Evolutionary conservation across 1,140 invertebrate species (phyloP), one percentile per base, ranked within the genome.

Genomic region (Drosophila nigrodunni): DNA sequence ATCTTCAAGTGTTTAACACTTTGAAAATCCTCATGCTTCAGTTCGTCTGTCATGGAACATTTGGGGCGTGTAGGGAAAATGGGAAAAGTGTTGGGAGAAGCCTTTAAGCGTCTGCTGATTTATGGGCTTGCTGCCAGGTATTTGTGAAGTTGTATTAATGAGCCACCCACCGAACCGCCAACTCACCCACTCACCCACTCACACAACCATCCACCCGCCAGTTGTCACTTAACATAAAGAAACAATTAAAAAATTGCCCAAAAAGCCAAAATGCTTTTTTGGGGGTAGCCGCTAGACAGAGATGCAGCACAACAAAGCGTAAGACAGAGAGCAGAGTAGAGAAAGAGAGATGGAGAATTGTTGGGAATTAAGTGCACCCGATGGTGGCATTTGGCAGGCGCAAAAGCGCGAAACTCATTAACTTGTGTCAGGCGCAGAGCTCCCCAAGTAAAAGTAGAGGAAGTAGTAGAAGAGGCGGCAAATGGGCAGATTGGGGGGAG

Each of bases 231-330:
- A 85, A 75, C 85, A 89, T 89, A 89, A 89, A 86, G 86, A 90
- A 89, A 89, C 85, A 89, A 89, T 89, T 89, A 89, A 85, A 88
- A 88, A 89, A 89, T 85, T 85, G 85, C 81, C 85, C 64, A 85
- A 83, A 89, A 88, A 80, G 76, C 80, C 68, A 80, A 85, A 88
- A 88, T 72, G 82, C 76, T 86, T 82, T 86, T 87, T 86, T 87
- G 82, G 82, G 82, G 82, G 82, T 86, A 86, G 86, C 85, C 77
- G 77, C 79, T 82, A 61, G 41, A 66, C 58, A 46, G 55, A 55
- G 55, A 49, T 30, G 10, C 21, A 78, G 54, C 13, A 35, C 25
- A 11, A 41, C 15, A 35, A n/a, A 43, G 11, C 11, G 41, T n/a
- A n/a, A n/a, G 41, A 43, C 2, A 52, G 30, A 43, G n/a, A 41